These are phyloP conservation scores for Pteruthius melanotis DNA, from an alignment of 2,113 vertebrate species.

Conservation along the genomic window DNA sequence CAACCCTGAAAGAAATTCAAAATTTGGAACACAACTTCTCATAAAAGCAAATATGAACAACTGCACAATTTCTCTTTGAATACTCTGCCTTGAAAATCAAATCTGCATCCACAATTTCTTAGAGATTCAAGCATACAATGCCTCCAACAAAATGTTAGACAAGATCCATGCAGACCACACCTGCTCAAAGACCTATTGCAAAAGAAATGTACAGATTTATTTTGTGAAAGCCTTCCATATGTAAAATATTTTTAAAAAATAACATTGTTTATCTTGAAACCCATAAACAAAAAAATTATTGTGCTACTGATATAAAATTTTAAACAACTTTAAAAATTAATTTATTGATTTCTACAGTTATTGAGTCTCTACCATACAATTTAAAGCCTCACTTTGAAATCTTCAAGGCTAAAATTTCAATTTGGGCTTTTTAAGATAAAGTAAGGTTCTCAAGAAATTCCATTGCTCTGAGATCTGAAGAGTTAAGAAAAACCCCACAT, in stretches of 20 bases:
- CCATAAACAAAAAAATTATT: neutral
- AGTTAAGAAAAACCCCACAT: neutral
- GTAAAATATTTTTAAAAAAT: neutral
- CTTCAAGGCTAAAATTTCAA: neutral
- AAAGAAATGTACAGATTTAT: neutral
- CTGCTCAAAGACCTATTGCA: neutral
- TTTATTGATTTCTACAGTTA: neutral
- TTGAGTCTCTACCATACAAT: neutral
- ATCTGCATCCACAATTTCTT: neutral
- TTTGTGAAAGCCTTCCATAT: neutral
- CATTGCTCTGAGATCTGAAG: neutral
- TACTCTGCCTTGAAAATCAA: neutral
- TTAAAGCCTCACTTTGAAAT: neutral
- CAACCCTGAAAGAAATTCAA: neutral
- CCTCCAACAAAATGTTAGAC: neutral
- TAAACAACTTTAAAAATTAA: neutral
- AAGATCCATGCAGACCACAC: neutral
- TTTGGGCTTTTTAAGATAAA: neutral
- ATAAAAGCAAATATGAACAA: neutral
- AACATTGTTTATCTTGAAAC: neutral
- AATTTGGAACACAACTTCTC: neutral
- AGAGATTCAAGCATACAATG: neutral
- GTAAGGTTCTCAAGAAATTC: neutral
- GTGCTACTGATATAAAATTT: neutral
- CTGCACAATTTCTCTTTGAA: neutral